Base-by-base conservation (phyloP, 2,888 invertebrate genomes). In the Euphydryas editha region DNA sequence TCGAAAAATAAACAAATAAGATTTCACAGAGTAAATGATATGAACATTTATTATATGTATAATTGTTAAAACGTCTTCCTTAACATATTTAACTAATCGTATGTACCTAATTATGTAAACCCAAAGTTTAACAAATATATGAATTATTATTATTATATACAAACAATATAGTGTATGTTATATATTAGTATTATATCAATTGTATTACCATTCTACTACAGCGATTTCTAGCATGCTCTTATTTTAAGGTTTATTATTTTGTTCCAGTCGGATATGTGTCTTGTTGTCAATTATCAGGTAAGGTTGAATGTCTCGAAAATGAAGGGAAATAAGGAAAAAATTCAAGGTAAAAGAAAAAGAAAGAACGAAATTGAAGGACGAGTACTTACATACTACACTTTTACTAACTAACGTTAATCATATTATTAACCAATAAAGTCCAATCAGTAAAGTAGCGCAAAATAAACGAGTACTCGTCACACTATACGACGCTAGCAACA, bases 401-500 rank as follows among this genome's bases (percentile, higher is more conserved):
- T 13, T 44, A 15, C 42, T 78, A 78, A 75, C 79, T 84, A 83
- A 88, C 77, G 80, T 82, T 84, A 77, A 83, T 58, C 47, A 85
- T 61, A 83, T 61, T 46, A 61, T 64, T 42, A 66, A 70, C 47
- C 15, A 47, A 59, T 58, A 72, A 79, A 82, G 86, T 88, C 85
- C 84, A 83, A 82, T 81, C 54, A 83, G 81, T 70, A 78, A 85
- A 83, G 74, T 74, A 80, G 87, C 90, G 91, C 92, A 90, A 92
- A 90, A 83, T 81, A 90, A 88, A 86, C 78, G 88, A 90, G 88
- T 88, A 89, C 89, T 84, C 90, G 88, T 82, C 87, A 79, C 86
- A 81, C 82, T 84, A 82, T 73, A 78, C 85, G 85, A 78, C 88
- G 82, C 74, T 75, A 72, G 65, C 62, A 69, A 46, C 60, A 68